A percentile compares a stretch with the other conserved stretches of the same genome.
phyloP scores from a whole-genome alignment of 2,113 vertebrate genomes.

The Caranx melampygus region DNA sequence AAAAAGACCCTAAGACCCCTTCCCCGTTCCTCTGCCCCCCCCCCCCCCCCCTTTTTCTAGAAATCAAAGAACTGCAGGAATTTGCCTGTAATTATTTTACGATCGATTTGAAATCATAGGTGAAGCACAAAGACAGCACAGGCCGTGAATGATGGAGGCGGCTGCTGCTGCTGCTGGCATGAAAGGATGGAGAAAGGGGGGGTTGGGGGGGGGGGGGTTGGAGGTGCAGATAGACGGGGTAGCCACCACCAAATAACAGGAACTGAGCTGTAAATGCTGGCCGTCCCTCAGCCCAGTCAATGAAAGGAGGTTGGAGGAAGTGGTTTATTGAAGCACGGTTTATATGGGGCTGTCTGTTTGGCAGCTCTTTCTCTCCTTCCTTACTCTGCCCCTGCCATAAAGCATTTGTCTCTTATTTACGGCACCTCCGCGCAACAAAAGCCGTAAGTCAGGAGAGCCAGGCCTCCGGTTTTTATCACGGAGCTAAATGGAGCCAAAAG shows the following conservation, averaged over 20 bases:
- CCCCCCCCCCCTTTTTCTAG: background rate
- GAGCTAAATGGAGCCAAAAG: slow-evolving; percentile 5
- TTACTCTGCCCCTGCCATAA: slow-evolving; percentile 68
- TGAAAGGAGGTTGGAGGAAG: slow-evolving; percentile 87
- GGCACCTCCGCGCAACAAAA: slow-evolving; percentile 35
- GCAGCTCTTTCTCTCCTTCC: slow-evolving; percentile 72
- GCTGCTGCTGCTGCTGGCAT: slow-evolving; percentile 82
- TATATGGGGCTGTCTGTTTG: slow-evolving; percentile 83
- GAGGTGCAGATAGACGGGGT: slow-evolving; percentile 77
- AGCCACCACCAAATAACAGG: slow-evolving; percentile 89
- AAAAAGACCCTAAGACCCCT: slow-evolving; percentile 22
- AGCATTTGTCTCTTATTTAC: slow-evolving; percentile 72
- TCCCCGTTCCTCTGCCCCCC: background rate
- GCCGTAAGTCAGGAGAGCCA: slow-evolving; percentile 18
- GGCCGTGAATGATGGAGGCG: slow-evolving; percentile 87
- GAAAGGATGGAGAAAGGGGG: slow-evolving; percentile 83
- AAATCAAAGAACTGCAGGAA: slow-evolving; percentile 88
- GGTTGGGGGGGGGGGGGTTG: slow-evolving; percentile 83
- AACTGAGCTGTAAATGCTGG: slow-evolving; percentile 93
- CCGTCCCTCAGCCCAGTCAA: slow-evolving; percentile 85
- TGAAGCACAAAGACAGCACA: slow-evolving; percentile 85
- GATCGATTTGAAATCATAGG: slow-evolving; percentile 88
- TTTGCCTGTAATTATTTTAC: slow-evolving; percentile 91
- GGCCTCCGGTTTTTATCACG: background rate
- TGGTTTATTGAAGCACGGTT: slow-evolving; percentile 88